Percentiles rank a stretch among this genome's conserved stretches.
Evolutionary conservation across 2,797 vertebrate genomes (phyloP).

Genomic region (Chlorospingus flavigularis): DNA sequence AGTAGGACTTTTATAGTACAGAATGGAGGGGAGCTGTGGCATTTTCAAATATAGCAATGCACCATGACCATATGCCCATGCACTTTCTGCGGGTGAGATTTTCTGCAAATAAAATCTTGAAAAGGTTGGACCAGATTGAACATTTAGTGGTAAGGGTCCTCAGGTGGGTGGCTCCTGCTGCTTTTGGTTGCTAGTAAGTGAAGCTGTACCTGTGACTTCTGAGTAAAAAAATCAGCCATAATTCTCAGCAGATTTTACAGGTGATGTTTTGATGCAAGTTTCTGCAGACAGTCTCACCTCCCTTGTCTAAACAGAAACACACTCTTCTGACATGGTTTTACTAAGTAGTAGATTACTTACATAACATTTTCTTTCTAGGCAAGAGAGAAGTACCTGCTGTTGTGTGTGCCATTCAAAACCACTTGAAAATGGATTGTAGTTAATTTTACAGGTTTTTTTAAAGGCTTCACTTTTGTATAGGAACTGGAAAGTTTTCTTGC

Average conservation of each 20-base stretch:
- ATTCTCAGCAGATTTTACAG: neutral
- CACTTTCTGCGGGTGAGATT: neutral
- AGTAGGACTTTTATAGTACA: neutral
- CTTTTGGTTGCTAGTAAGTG: neutral
- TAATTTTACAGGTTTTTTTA: neutral
- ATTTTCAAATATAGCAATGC: neutral
- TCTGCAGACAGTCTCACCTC: neutral
- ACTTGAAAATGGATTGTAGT: neutral
- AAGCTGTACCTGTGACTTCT: neutral
- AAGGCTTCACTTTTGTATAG: neutral
- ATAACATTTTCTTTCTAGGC: neutral
- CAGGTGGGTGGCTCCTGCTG: neutral
- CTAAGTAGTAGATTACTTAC: neutral
- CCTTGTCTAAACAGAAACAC: neutral
- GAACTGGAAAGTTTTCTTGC: neutral
- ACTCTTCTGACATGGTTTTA: neutral
- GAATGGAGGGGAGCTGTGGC: neutral
- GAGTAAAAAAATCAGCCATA: neutral
- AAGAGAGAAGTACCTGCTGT: neutral
- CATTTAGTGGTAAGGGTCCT: neutral
- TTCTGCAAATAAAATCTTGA: neutral
- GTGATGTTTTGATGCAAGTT: neutral
- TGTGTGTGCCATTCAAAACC: neutral
- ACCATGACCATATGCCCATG: neutral
- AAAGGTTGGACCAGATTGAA: neutral